phyloP scores from a whole-genome alignment of 2,113 vertebrate genomes.

The Apteryx owenii region DNA sequence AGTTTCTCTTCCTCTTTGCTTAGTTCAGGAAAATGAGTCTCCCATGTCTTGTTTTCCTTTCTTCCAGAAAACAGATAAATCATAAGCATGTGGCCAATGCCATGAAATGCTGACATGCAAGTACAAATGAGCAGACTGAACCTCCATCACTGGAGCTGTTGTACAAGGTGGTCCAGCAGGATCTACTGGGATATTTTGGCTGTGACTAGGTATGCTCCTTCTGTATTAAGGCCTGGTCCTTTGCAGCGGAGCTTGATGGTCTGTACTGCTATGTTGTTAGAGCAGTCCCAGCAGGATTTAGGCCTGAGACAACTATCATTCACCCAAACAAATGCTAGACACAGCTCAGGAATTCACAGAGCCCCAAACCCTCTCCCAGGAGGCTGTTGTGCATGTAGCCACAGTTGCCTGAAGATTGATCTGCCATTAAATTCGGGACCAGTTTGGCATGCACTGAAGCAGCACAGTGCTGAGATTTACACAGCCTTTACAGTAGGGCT shows the following conservation, averaged over 20 bases:
- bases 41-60: neutral
- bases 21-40: neutral
- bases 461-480: neutral
- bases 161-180: neutral
- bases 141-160: neutral
- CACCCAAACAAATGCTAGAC: neutral
- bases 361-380: neutral
- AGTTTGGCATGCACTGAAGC: neutral
- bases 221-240: neutral
- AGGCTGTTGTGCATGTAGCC: neutral
- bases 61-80: neutral
- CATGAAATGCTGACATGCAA: neutral
- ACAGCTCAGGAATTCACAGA: neutral
- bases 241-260: neutral
- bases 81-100: neutral
- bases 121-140: neutral
- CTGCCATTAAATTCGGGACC: neutral
- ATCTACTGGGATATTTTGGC: neutral
- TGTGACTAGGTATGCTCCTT: neutral
- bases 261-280: neutral
- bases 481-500: neutral
- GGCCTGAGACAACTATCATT: neutral
- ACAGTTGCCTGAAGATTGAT: neutral
- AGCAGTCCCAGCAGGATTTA: neutral
- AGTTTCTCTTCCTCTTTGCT: slow-evolving; percentile 18